Evolutionary conservation across 2,797 vertebrate genomes (phyloP).

Genomic region (Eulemur mongoz): DNA sequence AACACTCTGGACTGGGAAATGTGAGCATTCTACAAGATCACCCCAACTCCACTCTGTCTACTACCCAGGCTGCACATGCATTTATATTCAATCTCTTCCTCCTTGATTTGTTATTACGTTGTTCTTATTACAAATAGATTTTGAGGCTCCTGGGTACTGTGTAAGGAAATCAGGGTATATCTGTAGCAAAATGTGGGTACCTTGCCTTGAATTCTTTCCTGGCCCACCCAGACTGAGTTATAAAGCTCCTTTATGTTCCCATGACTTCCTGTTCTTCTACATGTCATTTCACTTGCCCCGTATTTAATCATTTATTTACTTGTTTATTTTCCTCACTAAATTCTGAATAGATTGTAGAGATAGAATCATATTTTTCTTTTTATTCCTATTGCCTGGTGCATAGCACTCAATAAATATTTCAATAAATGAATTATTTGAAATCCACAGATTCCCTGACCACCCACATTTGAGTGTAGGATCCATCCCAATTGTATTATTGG

Average conservation of each 20-base stretch:
- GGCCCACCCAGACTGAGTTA: neutral
- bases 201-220: neutral
- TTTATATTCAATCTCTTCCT: neutral
- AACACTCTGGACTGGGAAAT: neutral
- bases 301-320: slow-evolving; percentile 5
- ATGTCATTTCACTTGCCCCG: neutral
- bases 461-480: slow-evolving; percentile 46
- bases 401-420: slow-evolving; percentile 22
- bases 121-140: neutral
- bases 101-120: neutral
- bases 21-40: neutral
- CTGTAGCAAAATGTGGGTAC: neutral
- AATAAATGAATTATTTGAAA: slow-evolving; percentile 26
- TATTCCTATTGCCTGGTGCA: neutral
- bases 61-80: neutral
- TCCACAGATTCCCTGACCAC: slow-evolving; percentile 32
- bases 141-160: neutral
- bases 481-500: slow-evolving; percentile 40
- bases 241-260: neutral
- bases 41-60: no score
- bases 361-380: slow-evolving; percentile 1
- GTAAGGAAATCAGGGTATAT: neutral
- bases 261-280: neutral
- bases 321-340: neutral
- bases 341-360: neutral